Evolutionary conservation across 2,113 vertebrate genomes (phyloP).

Genomic region (Anseranas semipalmata): DNA sequence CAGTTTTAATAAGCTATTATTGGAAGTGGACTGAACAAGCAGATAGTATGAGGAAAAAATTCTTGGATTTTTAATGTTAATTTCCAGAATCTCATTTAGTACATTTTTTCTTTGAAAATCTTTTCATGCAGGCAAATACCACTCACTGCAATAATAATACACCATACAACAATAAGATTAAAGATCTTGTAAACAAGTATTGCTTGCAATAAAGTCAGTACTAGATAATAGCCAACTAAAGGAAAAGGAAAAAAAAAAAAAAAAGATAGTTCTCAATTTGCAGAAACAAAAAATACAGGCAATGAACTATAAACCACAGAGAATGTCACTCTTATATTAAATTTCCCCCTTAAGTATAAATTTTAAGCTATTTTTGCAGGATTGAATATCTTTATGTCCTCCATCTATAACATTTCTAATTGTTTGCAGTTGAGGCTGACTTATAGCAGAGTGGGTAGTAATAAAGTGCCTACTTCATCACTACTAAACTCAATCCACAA

Average conservation of each 20-base stretch:
- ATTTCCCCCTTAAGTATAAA: constrained; percentile 1
- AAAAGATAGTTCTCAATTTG: background rate
- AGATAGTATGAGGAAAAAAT: background rate
- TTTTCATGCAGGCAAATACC: background rate
- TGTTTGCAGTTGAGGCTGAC: constrained; percentile 19
- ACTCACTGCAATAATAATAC: background rate
- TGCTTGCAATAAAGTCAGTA: background rate
- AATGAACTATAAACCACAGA: constrained; percentile 9
- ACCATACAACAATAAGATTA: background rate
- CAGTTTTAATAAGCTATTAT: background rate
- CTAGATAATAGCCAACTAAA: background rate
- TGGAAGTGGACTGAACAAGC: background rate
- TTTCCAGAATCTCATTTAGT: background rate
- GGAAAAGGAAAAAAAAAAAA: background rate
- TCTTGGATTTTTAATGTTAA: background rate
- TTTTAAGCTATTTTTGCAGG: constrained; percentile 7
- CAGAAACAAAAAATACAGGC: background rate
- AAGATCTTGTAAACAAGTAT: background rate
- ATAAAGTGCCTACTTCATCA: background rate
- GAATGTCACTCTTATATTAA: background rate
- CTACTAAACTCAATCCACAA: background rate
- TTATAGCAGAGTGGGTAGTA: background rate
- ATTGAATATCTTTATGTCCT: background rate
- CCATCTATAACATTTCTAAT: background rate
- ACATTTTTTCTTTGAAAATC: background rate